These are phyloP conservation scores for Agrochola litura DNA, from an alignment of 2,888 invertebrate genomes.

Conservation along the genomic window DNA sequence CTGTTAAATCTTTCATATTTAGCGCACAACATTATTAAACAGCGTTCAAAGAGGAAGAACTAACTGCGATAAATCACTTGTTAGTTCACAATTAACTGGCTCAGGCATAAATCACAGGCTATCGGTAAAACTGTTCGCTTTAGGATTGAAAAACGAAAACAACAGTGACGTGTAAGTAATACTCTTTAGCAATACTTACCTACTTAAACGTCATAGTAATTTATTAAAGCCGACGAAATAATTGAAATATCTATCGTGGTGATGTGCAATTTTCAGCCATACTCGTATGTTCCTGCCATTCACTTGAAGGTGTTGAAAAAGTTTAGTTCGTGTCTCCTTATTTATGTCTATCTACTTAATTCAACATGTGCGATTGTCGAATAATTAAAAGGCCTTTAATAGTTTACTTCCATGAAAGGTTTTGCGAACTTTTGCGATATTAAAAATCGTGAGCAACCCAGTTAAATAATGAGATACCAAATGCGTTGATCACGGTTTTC, in stretches of 20 bases:
- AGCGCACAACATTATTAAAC: too few species aligned
- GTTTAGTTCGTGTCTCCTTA: not conserved
- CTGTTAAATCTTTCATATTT: too few species aligned
- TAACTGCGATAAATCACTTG: constrained; percentile 14
- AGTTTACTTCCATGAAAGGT: not conserved
- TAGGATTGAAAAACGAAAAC: not conserved
- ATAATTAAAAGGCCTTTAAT: not conserved
- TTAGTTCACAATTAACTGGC: constrained; percentile 37
- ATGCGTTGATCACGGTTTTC: not conserved
- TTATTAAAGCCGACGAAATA: too few species aligned
- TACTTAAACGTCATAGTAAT: too few species aligned
- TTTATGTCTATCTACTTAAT: not conserved
- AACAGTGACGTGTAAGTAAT: too few species aligned
- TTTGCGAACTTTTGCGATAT: not conserved
- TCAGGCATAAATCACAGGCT: constrained; percentile 38
- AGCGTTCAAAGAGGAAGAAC: not conserved
- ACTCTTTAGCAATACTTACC: too few species aligned
- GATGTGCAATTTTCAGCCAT: not conserved
- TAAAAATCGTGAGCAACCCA: constrained; percentile 11
- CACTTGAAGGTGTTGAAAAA: not conserved
- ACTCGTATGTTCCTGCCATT: not conserved
- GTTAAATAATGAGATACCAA: not conserved
- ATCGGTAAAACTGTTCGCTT: constrained; percentile 29
- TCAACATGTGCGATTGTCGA: not conserved
- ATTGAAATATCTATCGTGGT: not conserved